Evolutionary conservation across 2,113 vertebrate genomes (phyloP).

Genomic region (Riparia riparia): DNA sequence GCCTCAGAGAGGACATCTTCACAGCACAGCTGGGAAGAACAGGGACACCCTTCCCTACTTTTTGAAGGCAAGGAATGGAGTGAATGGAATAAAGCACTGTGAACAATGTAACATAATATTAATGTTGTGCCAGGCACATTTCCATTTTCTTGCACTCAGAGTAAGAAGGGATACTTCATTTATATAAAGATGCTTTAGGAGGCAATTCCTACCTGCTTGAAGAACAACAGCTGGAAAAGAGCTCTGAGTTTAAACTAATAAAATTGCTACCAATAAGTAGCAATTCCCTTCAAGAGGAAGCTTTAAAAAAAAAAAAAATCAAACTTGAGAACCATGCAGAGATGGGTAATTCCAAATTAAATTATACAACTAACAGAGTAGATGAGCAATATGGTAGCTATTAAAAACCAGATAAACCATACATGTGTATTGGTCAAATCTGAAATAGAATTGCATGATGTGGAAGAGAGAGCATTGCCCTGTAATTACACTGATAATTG

Average conservation of each 20-base stretch:
- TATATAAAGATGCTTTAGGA: background rate
- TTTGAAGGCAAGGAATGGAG: background rate
- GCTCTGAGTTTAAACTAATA: background rate
- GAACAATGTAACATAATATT: background rate
- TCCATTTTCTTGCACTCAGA: background rate
- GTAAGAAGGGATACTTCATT: background rate
- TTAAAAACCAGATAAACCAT: conserved; percentile 50
- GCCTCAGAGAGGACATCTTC: background rate
- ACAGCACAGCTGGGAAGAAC: background rate
- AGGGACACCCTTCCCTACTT: background rate
- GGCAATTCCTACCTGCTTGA: background rate
- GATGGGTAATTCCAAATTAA: conserved; percentile 21
- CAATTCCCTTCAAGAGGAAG: background rate
- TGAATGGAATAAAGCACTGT: background rate
- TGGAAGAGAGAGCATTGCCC: background rate
- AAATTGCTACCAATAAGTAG: background rate
- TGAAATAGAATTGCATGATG: conserved; percentile 21
- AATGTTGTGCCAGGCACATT: background rate
- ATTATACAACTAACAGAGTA: conserved; percentile 5
- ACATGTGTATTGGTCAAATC: conserved; percentile 42
- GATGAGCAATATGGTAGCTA: conserved; percentile 41
- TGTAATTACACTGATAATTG: conserved; percentile 51
- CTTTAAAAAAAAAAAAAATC: background rate
- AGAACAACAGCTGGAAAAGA: background rate
- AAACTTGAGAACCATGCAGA: background rate